Conservation (phyloP, 2,888 invertebrate species). For the Priocnemis perturbator region DNA sequence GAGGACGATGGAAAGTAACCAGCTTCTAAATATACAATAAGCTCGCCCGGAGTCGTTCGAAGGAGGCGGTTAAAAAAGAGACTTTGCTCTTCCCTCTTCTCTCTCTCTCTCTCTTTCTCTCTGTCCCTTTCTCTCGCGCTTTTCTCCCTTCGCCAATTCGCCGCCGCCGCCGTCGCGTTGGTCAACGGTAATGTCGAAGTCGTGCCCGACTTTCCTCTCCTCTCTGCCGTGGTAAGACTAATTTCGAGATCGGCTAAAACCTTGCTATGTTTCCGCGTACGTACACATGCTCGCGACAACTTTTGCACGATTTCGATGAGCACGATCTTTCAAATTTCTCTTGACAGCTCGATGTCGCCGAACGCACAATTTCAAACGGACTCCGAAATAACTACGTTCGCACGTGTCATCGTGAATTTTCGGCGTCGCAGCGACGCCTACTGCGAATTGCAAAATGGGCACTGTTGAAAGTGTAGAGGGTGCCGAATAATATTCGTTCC, state of each 20-base stretch:
- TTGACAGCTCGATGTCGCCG: too few relatives aligned
- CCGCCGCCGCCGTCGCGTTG: neutral
- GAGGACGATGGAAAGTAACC: constrained; percentile 50
- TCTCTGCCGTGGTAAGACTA: neutral
- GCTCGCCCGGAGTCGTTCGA: constrained; percentile 26
- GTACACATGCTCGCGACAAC: neutral
- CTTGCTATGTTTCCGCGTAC: too few relatives aligned
- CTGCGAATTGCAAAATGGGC: too few relatives aligned
- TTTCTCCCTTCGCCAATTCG: neutral
- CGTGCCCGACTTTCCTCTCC: constrained; percentile 1
- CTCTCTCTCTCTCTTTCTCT: too few relatives aligned
- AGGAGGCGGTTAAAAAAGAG: constrained; percentile 20
- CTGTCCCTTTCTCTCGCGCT: too few relatives aligned
- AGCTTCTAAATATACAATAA: constrained; percentile 58
- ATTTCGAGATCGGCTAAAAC: too few relatives aligned
- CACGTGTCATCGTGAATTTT: too few relatives aligned
- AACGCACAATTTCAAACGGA: too few relatives aligned
- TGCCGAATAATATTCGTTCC: too few relatives aligned
- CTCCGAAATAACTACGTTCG: too few relatives aligned
- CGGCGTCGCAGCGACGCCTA: too few relatives aligned
- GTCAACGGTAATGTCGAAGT: neutral
- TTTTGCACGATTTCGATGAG: neutral
- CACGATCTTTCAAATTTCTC: neutral
- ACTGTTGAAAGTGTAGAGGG: too few relatives aligned
- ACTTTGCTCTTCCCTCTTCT: constrained; percentile 3